Evolutionary conservation across 2,797 vertebrate genomes (phyloP), one percentile per base, ranked within the genome.

Genomic region (Gymnothorax reevesii): DNA sequence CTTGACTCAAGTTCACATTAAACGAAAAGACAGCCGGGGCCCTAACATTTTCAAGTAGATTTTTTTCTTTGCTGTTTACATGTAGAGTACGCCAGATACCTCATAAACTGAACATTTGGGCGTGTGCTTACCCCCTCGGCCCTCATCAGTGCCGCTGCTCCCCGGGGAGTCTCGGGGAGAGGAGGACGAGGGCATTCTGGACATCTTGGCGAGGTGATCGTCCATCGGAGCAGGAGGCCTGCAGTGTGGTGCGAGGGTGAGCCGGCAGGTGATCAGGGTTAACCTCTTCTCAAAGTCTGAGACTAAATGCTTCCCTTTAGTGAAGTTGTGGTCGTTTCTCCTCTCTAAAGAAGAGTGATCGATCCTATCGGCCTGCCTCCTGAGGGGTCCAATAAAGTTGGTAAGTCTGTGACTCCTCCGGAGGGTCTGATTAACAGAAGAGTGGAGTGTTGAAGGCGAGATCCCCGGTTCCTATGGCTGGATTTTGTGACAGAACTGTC

Each of bases 121-220:
- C n/a, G 54, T 33, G 33, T 57, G 89, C 95, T 96, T 94, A 97
- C 97, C 97, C 91, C 94, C 93, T 92, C 95, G 93, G 85, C 93
- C 94, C 87, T 96, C 96, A 0, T 97, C 97, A 15, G 93, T 92
- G 84, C 94, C 92, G 1, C 92, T 86, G 88, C 95, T 95, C 88
- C 91, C 91, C 20, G 90, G 90, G 0, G 96, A 96, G 55, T 94
- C 95, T 0, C 89, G 84, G 0, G 96, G 96, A 1, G 97, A 96
- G 0, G 92, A 91, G 0, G 92, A 42, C 33, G 33, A 92, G 0
- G 94, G 89, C 93, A 95, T 92, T 90, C 93, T 88, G 86, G 93
- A 88, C 75, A 93, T 94, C 92, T 95, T 94, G 12, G 92, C 77
- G 88, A 94, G 89, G 90, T 94, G 94, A 83, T 94, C 94, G 75